Conservation (phyloP, 2,113 vertebrate genomes). For the Pyxicephalus adspersus region DNA sequence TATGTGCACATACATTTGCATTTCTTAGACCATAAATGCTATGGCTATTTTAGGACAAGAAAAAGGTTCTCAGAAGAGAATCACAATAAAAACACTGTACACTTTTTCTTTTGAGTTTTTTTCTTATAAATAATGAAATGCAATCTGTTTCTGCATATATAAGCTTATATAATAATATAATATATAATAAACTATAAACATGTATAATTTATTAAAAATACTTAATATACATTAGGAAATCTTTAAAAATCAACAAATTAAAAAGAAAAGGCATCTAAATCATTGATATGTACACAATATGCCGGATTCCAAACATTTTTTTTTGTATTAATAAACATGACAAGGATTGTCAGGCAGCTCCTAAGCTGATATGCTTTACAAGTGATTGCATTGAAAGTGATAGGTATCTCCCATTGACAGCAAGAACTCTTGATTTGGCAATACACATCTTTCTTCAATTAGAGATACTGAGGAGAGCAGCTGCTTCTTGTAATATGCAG, state of each 20-base stretch:
- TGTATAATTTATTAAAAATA: neutral
- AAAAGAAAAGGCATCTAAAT: neutral
- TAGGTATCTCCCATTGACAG: conserved; percentile 55
- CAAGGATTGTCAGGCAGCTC: conserved; percentile 31
- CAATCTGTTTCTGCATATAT: too few species aligned
- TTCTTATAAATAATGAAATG: too few species aligned
- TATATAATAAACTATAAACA: too few species aligned
- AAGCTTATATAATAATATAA: too few species aligned
- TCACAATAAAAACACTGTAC: too few species aligned
- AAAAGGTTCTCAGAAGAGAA: too few species aligned
- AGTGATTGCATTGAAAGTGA: conserved; percentile 58
- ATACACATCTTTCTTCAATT: conserved; percentile 56
- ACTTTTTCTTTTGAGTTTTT: too few species aligned
- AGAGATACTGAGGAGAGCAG: conserved; percentile 48
- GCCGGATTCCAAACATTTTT: neutral
- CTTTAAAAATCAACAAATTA: neutral
- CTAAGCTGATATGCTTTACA: conserved; percentile 40
- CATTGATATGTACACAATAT: conserved; percentile 1
- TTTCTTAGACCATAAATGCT: too few species aligned
- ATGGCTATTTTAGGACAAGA: too few species aligned
- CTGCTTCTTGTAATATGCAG: conserved; percentile 54
- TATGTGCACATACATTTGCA: too few species aligned
- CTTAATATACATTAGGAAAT: neutral
- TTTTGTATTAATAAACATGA: conserved; percentile 26
- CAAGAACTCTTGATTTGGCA: conserved; percentile 56